phyloP scores from a whole-genome alignment of 2,797 vertebrate genomes.

The Argyrosomus regius region DNA sequence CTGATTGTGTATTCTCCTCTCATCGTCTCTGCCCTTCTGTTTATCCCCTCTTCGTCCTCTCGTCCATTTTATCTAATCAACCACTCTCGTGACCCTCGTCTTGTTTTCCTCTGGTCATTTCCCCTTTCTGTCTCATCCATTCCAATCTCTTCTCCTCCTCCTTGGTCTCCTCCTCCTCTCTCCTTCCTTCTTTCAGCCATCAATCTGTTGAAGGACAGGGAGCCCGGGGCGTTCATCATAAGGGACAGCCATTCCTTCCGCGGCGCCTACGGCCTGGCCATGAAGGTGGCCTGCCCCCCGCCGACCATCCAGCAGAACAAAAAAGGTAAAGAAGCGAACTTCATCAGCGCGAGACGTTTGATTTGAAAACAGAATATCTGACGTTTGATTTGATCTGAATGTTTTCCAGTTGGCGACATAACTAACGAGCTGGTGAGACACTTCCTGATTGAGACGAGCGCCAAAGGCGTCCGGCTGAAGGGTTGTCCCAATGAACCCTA shows the following conservation, averaged over 20 bases:
- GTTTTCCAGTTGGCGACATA: constrained; percentile 84
- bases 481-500: constrained; percentile 97
- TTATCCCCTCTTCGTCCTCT: background rate
- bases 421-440: constrained; percentile 96
- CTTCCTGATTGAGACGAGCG: constrained; percentile 97
- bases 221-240: constrained; percentile 96
- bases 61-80: background rate
- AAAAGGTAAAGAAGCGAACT: constrained; percentile 81
- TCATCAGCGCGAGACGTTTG: too few species aligned
- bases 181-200: constrained; percentile 86
- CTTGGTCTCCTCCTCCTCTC: background rate
- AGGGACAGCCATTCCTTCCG: constrained; percentile 98
- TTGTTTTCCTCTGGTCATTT: background rate
- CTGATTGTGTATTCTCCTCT: background rate
- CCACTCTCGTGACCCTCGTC: background rate
- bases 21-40: constrained; percentile 5
- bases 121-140: background rate
- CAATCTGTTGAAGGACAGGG: constrained; percentile 92
- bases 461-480: constrained; percentile 97
- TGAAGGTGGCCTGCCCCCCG: constrained; percentile 97
- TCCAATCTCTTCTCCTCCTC: background rate
- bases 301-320: constrained; percentile 94
- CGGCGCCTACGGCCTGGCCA: constrained; percentile 96
- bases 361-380: background rate
- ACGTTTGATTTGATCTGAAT: background rate